Evolutionary conservation across 2,797 vertebrate genomes (phyloP), one percentile per base, ranked within the genome.

Genomic region (Characodon lateralis): DNA sequence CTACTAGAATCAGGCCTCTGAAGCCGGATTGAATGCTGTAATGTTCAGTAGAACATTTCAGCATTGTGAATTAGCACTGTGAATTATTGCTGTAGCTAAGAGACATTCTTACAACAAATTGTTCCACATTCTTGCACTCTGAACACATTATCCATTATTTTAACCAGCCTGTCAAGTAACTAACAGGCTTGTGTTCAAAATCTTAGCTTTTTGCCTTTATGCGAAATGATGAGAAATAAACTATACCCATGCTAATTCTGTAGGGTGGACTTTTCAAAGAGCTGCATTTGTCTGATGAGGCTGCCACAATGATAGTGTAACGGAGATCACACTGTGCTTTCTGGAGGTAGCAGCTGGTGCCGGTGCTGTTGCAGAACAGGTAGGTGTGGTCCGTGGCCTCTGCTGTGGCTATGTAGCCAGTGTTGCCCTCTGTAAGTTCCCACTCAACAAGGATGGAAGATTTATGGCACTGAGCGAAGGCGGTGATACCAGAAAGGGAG

Each of bases 301-400:
- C 89, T 0, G 93, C 72, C 3, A 95, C 91, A 0, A 90, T 92
- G 83, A 96, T 82, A 73, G 87, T 95, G 84, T 96, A 96, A 0
- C 70, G 85, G 13, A 89, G 82, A 65, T 82, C 94, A 68, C 95
- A 96, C 2, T 31, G 83, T 0, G 92, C 92, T 73, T 53, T 90
- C 0, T 48, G 53, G 1, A 96, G 90, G 82, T 87, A 87, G 88
- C 95, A 96, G 78, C 85, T 91, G 8, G 79, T 90, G 31, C 79
- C 73, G 0, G 92, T 93, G 85, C 73, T 77, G 58, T 92, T 94
- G 80, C 95, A 96, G 77, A 78, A 76, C 26, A 95, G 72, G 39
- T 59, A 69, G n/a, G 85, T 90, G 1, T n/a, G 65, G 76, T 95
- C 91, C 0, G 83, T 89, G 61, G 84, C 92, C 55, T 91, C 93